Evolutionary conservation across 30 jellyfish, hydroid and myxozoan species (phyloP).

Genomic region (Pseudorhiza aurosa): DNA sequence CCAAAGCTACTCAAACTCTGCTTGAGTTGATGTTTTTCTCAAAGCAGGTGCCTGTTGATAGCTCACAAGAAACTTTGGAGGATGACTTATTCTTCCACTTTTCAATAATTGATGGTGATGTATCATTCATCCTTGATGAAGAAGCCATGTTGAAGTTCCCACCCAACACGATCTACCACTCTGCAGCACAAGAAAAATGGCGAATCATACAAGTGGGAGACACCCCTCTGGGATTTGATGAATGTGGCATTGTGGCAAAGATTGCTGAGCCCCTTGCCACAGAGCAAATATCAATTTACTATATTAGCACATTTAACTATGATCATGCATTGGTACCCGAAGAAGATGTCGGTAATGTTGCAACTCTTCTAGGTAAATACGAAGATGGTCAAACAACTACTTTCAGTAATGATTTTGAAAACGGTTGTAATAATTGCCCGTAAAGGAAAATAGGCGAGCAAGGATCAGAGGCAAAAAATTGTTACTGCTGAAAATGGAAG

Average conservation of each 20-base stretch:
- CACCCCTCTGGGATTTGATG: constrained; percentile 90
- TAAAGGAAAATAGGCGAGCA: no score
- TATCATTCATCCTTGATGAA: constrained; percentile 83
- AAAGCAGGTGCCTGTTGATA: constrained; percentile 34
- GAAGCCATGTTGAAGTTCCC: constrained; percentile 85
- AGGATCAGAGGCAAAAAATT: no score
- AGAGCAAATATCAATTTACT: constrained; percentile 86
- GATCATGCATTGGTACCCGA: constrained; percentile 93
- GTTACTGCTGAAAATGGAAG: no score
- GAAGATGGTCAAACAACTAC: neutral
- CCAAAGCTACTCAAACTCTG: constrained; percentile 73
- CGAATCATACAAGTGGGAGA: constrained; percentile 87
- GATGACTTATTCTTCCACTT: constrained; percentile 81
- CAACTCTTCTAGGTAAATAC: constrained; percentile 22
- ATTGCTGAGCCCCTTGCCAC: constrained; percentile 95
- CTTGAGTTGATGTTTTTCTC: constrained; percentile 85
- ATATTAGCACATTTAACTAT: constrained; percentile 82
- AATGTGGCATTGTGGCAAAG: constrained; percentile 95
- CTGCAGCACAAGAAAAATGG: constrained; percentile 86
- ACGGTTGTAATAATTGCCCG: no score
- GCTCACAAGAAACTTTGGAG: neutral
- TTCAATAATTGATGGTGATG: constrained; percentile 87
- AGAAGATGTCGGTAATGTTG: constrained; percentile 42
- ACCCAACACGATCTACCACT: constrained; percentile 70
- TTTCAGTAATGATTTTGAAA: neutral